Base-by-base conservation (phyloP, 2,888 invertebrate genomes). In the Neoaliturus tenellus region DNA sequence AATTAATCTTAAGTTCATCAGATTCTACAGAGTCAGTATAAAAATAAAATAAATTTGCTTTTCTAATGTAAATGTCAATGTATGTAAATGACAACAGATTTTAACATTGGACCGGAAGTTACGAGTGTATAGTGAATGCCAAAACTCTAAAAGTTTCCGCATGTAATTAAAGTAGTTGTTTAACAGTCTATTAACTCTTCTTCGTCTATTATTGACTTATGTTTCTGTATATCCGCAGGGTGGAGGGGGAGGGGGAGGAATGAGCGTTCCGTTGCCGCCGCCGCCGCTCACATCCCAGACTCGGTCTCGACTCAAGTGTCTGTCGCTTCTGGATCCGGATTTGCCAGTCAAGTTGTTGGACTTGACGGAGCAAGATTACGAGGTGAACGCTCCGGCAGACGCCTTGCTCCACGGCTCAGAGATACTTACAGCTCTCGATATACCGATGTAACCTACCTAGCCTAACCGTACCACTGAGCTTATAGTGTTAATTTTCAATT, bases 311-410 rank as follows among this genome's bases (percentile, higher is more conserved):
- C 84, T 85, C 73, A 83, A 82, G 69, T 84, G 84, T 4, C 88
- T 90, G 58, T 90, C 91, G 0, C 88, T 92, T 28, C 87, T 92
- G 78, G 90, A 91, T 80, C 91, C 91, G 1, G 91, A 91, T 39
- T 89, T 90, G 8, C 87, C 89, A 6, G 90, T 91, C 83, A 90
- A 91, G 6, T 87, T 92, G 62, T 85, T 91, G 86, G 92, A 92
- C 87, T 89, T 92, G 55, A 92, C 92, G 1, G 91, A 91, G 85
- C 92, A 91, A 86, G 92, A 92, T 87, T 92, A 90, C 86, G 92
- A 92, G 86, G 92, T 93, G 23, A 93, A 93, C 87, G 92, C 92
- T 14, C 92, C 92, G 0, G 89, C 89, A 82, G 86, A 86, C 8
- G 84, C 86, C 28, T 89, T 92, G 48, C 88, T 92, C 31, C 91